A percentile compares a stretch with the other conserved stretches of the same genome.
Evolutionary conservation across 2,888 invertebrate species (phyloP).

Genomic region (Malacosoma neustria): DNA sequence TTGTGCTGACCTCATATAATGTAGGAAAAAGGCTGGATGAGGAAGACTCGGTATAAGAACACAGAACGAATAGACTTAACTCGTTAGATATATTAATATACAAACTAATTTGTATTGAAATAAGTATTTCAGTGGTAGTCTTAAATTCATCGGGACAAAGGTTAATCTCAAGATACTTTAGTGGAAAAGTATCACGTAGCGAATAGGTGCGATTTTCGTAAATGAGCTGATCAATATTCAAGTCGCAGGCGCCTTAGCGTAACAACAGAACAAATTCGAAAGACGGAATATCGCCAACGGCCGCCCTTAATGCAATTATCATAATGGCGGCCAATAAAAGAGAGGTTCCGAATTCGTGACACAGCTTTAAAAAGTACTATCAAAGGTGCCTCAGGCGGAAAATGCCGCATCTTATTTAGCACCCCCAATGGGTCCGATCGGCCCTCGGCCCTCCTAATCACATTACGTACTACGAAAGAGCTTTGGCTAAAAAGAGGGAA

Average conservation of each 20-base stretch:
- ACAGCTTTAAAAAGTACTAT: slow-evolving; percentile 69
- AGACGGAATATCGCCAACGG: slow-evolving; percentile 67
- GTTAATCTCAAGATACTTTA: slow-evolving; percentile 27
- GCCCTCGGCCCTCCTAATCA: slow-evolving; percentile 52
- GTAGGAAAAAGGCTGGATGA: too few species aligned
- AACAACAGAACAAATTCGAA: slow-evolving; percentile 70
- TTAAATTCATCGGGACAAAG: slow-evolving; percentile 15
- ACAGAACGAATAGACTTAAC: too few species aligned
- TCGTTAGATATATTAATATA: too few species aligned
- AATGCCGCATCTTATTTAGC: slow-evolving; percentile 72
- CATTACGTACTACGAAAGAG: slow-evolving; percentile 64
- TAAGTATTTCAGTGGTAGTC: too few species aligned
- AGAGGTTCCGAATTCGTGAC: slow-evolving; percentile 67
- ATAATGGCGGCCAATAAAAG: slow-evolving; percentile 73
- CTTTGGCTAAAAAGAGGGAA: slow-evolving; percentile 57
- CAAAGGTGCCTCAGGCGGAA: slow-evolving; percentile 69
- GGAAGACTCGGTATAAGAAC: too few species aligned
- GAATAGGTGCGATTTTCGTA: slow-evolving; percentile 66
- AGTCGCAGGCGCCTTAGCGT: slow-evolving; percentile 57
- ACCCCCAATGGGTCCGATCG: slow-evolving; percentile 43
- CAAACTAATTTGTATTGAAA: too few species aligned
- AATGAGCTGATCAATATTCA: slow-evolving; percentile 71
- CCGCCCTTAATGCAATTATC: slow-evolving; percentile 70
- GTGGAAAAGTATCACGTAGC: slow-evolving; percentile 63
- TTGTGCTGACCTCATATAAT: too few species aligned